A percentile compares a stretch with the other conserved stretches of the same genome.
These are phyloP conservation scores for Iselma pallidipennis DNA, from an alignment of 2,888 invertebrate genomes.

Conservation along the genomic window DNA sequence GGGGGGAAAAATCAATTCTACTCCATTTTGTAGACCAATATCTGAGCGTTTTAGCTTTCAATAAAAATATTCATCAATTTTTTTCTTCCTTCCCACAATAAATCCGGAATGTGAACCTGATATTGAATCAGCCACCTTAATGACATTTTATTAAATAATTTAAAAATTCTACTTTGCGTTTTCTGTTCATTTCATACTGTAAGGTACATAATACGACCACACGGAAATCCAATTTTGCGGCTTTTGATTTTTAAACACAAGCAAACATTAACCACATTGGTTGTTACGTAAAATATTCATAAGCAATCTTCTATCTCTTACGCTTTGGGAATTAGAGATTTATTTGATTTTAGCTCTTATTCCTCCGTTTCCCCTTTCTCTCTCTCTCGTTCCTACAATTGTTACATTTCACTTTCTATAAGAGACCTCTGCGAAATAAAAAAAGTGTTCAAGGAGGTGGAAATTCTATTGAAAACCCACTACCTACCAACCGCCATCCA, in stretches of 20 bases:
- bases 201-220: not conserved
- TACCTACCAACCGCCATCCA: not conserved
- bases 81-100: too few species aligned
- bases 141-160: slow-evolving; percentile 14
- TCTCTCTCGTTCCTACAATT: not conserved
- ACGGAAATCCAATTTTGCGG: slow-evolving; percentile 19
- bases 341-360: slow-evolving; percentile 3
- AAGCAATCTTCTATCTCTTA: slow-evolving; percentile 17
- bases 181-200: not conserved
- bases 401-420: too few species aligned
- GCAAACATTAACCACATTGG: slow-evolving; percentile 20
- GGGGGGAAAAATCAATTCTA: too few species aligned
- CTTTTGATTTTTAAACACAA: slow-evolving; percentile 24
- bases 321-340: not conserved
- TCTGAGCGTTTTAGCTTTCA: too few species aligned
- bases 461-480: not conserved
- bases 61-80: too few species aligned
- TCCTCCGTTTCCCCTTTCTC: not conserved
- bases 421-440: too few species aligned
- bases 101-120: too few species aligned
- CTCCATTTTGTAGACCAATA: too few species aligned
- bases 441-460: not conserved
- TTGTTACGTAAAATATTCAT: slow-evolving; percentile 21
- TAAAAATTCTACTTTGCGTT: slow-evolving; percentile 1
- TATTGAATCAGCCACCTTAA: too few species aligned